Conservation (phyloP, 2,888 invertebrate genomes). For the Spicauda simplicius region DNA sequence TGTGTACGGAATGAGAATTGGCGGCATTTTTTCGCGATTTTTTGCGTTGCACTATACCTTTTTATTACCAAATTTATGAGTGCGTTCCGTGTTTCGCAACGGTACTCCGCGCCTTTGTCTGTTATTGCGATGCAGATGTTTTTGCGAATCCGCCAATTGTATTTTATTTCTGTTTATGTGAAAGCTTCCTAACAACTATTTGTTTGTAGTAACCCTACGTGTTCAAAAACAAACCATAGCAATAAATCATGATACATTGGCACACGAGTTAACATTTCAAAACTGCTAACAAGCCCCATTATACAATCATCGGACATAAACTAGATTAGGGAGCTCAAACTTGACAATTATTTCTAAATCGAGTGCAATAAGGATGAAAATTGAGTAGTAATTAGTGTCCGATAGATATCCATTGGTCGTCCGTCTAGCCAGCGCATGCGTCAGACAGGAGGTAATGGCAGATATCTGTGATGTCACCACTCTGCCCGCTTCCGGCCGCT, state of each 20-base stretch:
- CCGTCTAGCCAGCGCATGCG: conserved; percentile 41
- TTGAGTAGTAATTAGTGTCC: conserved; percentile 23
- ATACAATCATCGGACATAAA: not conserved
- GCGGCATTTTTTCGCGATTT: conserved; percentile 64
- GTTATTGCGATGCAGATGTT: conserved; percentile 60
- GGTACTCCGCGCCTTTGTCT: conserved; percentile 67
- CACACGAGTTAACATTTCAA: conserved; percentile 3
- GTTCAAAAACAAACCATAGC: conserved; percentile 11
- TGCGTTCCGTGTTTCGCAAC: conserved; percentile 65
- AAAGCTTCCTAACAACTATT: conserved; percentile 41
- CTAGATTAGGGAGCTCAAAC: not conserved
- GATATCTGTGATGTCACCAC: conserved; percentile 58
- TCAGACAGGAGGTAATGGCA: conserved; percentile 50
- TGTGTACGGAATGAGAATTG: conserved; percentile 44
- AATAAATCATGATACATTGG: conserved; percentile 22
- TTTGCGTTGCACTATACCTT: conserved; percentile 52
- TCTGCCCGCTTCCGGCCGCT: conserved; percentile 40
- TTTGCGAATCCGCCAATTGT: conserved; percentile 49
- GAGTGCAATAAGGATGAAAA: conserved; percentile 22
- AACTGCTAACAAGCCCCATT: not conserved
- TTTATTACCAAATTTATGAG: conserved; percentile 68
- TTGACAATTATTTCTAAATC: conserved; percentile 10
- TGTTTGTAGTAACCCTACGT: conserved; percentile 43
- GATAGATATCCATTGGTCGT: conserved; percentile 26
- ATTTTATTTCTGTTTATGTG: conserved; percentile 49